Base-by-base conservation (phyloP, 2,888 invertebrate genomes). In the Hirtodrosophila histrioides region DNA sequence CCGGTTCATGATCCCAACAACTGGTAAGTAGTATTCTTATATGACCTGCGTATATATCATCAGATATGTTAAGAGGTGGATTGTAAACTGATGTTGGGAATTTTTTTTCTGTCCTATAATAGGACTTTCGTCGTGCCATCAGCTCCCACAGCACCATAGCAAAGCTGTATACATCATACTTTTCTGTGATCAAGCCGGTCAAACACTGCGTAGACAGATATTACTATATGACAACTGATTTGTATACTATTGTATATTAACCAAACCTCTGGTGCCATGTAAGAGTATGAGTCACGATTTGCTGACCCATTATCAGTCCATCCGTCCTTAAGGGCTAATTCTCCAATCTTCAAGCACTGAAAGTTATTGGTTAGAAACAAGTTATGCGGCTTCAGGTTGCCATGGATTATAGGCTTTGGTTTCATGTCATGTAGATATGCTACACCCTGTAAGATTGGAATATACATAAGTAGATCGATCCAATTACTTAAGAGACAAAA, bases 141-240 rank as follows among this genome's bases (percentile, higher is more conserved):
- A 64, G 24, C 10, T 64, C 64, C 58, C 46, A 60, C 0, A 58
- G 12, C 4, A 64, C 27, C 4, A 36, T 40, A 0, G 58, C 64
- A 53, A 37, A 60, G n/a, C 64, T 48, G 10, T 40, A 51, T 3
- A 58, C 41, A 17, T 64, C 64, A 11, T 24, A 53, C 12, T 60
- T 41, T 7, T 45, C 41, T 2, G 11, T 39, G 17, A 10, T 17
- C 8, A n/a, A 0, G 5, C n/a, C 27, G 6, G 6, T 27, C 27
- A 27, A 27, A 27, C 27, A 4, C 27, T 27, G 27, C 6, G 4
- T 27, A 27, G 3, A 27, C 4, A 27, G 27, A 27, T 27, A 5
- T 27, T 5, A 27, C 6, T 27, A 27, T 27, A 6, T 27, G 6
- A 27, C 27, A 27, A 27, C 6, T 27, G 6, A 27, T 27, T 27